Evolutionary conservation across 1,140 invertebrate genomes (phyloP).

Genomic region (Amyelois transitella): DNA sequence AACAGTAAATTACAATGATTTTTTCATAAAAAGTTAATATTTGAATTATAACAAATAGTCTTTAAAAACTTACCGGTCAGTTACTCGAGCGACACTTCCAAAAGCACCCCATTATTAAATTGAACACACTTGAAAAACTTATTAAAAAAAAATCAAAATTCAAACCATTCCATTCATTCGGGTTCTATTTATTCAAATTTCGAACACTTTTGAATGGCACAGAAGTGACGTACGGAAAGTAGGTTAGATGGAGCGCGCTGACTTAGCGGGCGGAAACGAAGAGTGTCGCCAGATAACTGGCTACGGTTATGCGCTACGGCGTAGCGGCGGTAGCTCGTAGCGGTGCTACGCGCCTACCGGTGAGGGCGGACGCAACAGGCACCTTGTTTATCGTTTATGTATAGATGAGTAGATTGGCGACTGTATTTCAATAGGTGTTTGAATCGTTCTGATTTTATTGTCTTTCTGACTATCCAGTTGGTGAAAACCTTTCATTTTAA

Average conservation of each 20-base stretch:
- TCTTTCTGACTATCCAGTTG: no score
- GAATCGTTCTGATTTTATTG: no score
- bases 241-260: conserved; percentile 17
- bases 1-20: no score
- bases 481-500: no score
- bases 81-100: neutral
- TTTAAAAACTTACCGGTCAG: neutral
- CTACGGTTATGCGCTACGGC: conserved; percentile 16
- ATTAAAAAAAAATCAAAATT: neutral
- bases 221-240: conserved; percentile 22
- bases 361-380: conserved; percentile 8
- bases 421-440: neutral
- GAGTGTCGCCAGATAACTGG: conserved; percentile 24
- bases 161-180: conserved; percentile 11
- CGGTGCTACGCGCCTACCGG: conserved; percentile 18
- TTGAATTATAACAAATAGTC: no score
- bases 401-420: conserved; percentile 2
- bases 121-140: neutral
- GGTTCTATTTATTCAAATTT: conserved; percentile 5
- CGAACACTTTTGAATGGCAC: neutral
- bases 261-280: conserved; percentile 21
- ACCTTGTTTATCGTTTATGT: neutral
- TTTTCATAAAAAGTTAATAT: no score
- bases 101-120: neutral
- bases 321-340: conserved; percentile 17